Conservation (phyloP, 92 coral and sea anemone species). For the Zoanthus solanderi region DNA sequence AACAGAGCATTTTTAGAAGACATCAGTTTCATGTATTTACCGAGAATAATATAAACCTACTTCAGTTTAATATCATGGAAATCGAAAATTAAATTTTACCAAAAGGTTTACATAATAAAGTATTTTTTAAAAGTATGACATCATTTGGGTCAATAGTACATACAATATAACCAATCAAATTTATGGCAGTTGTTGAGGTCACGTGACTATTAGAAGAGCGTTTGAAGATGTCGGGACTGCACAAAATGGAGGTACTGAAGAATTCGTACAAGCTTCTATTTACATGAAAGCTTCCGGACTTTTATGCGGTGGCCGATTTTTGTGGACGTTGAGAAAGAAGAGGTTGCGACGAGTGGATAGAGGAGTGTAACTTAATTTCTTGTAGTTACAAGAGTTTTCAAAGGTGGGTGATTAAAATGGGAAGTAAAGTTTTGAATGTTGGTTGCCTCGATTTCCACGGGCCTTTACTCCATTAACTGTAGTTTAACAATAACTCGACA, state of each 20-base stretch:
- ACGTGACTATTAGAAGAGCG: slow-evolving; percentile 21
- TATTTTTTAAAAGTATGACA: not conserved
- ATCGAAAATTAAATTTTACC: not conserved
- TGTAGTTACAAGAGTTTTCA: slow-evolving; percentile 24
- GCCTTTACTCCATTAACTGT: not conserved
- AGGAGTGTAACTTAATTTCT: slow-evolving; percentile 13
- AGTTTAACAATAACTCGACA: slow-evolving; percentile 27
- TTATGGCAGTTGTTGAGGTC: slow-evolving; percentile 27
- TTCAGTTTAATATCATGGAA: not conserved
- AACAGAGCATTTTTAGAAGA: not conserved
- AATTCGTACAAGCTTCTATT: slow-evolving; percentile 59
- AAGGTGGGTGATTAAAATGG: slow-evolving; percentile 36
- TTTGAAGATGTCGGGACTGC: slow-evolving; percentile 45
- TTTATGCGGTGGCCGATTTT: slow-evolving; percentile 45
- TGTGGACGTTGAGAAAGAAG: not conserved
- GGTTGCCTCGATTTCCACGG: slow-evolving; percentile 33
- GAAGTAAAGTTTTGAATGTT: slow-evolving; percentile 17
- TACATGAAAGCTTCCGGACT: slow-evolving; percentile 77
- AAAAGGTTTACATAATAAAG: not conserved
- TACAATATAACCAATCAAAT: slow-evolving; percentile 26
- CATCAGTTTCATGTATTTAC: not conserved
- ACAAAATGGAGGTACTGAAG: slow-evolving; percentile 13
- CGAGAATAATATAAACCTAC: too few relatives aligned
- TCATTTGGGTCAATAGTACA: slow-evolving; percentile 24
- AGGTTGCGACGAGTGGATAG: slow-evolving; percentile 11